Evolutionary conservation across 2,888 invertebrate genomes (phyloP).

Genomic region (Sesia bembeciformis): DNA sequence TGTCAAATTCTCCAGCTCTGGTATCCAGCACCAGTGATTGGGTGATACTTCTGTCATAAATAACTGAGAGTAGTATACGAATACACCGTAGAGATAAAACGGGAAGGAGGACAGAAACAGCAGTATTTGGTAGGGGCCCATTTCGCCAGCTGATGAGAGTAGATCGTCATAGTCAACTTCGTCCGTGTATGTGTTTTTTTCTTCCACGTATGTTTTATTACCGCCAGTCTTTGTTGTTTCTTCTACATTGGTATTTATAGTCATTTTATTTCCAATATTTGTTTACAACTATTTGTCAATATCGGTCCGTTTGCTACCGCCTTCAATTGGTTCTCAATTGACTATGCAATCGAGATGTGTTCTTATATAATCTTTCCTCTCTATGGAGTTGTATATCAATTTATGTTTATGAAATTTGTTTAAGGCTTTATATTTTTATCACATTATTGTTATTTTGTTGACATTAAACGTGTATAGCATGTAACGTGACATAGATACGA

Average conservation of each 20-base stretch:
- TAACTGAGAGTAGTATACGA: conserved; percentile 7
- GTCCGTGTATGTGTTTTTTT: not conserved
- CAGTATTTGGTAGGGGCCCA: conserved; percentile 6
- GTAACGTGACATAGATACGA: no score
- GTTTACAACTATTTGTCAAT: not conserved
- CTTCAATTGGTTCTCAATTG: not conserved
- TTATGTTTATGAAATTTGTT: no score
- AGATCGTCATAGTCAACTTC: conserved; percentile 8
- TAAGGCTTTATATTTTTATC: no score
- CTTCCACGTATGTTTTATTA: not conserved
- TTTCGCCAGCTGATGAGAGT: conserved; percentile 5
- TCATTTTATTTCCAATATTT: not conserved
- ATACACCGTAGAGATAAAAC: conserved; percentile 6
- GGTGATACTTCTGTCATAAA: conserved; percentile 7
- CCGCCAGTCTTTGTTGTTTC: not conserved
- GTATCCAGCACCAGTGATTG: conserved; percentile 9
- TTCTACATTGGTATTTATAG: not conserved
- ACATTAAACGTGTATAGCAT: no score
- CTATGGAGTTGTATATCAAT: not conserved
- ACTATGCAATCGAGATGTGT: not conserved
- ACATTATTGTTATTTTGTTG: no score
- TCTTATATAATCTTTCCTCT: not conserved
- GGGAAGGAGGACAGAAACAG: conserved; percentile 5
- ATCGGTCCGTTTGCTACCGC: not conserved
- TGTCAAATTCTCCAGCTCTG: conserved; percentile 8